Conservation (phyloP, 2,113 vertebrate species). For the Ia io region DNA sequence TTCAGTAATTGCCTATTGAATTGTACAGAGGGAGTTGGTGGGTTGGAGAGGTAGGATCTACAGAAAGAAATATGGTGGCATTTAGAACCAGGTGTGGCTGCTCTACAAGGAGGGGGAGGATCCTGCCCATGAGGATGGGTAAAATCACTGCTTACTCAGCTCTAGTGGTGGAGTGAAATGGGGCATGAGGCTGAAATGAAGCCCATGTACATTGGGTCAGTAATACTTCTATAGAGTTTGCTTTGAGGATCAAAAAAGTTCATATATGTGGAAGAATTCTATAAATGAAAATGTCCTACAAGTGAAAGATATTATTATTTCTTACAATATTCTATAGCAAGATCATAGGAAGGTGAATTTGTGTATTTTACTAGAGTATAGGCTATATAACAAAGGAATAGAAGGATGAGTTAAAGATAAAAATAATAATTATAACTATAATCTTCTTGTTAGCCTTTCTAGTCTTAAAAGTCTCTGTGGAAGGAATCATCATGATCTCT, state of each 20-base stretch:
- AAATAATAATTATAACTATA: background rate
- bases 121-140: background rate
- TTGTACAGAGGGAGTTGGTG: background rate
- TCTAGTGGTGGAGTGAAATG: background rate
- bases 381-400: background rate
- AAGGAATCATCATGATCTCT: slow-evolving; percentile 11
- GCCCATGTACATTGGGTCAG: background rate
- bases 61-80: background rate
- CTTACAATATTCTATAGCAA: background rate
- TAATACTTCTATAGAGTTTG: background rate
- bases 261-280: background rate
- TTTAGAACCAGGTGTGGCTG: background rate
- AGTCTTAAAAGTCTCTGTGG: background rate
- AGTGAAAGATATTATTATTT: background rate
- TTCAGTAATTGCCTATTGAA: background rate
- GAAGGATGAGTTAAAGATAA: background rate
- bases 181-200: background rate
- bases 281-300: background rate
- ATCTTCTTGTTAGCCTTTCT: background rate
- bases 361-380: background rate
- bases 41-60: background rate
- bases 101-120: background rate
- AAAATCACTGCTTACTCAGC: background rate
- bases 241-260: background rate
- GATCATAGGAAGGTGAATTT: background rate